Evolutionary conservation across 1,140 invertebrate species (phyloP), one percentile per base, ranked within the genome.

Genomic region (Drosophila ambigua): DNA sequence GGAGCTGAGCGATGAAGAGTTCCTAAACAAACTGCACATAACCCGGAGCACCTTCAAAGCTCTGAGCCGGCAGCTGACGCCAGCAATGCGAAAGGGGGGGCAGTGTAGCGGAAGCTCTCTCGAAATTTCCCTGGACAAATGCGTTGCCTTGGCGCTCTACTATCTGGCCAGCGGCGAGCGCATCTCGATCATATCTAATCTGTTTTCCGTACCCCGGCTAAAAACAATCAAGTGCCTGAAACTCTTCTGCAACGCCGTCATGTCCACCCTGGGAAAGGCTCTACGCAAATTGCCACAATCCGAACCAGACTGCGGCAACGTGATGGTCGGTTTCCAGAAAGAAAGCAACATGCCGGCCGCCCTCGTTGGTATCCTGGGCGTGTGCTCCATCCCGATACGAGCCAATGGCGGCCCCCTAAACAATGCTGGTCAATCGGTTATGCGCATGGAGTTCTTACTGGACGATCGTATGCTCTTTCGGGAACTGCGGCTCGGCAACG

Each of bases 401-500:
- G 72, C 72, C 24, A 76, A 44, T 0, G 43, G 31, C 1, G 64
- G 64, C 0, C 11, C 8, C 4, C 75, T 71, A 13, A 43, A 57
- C 1, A 2, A 44, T 7, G 43, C 15, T 4, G 16, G 39, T 7
- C 46, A 24, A 0, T 53, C 73, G 4, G 26, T 58, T 15, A 20
- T 90, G 6, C 79, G 72, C 4, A 79, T 91, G 72, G 84, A 91
- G 31, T 79, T 77, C 4, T 63, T 91, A 0, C 39, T 91, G 0
- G 90, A 91, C 48, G 79, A 91, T 44, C 79, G 79, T 0, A 73
- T 91, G 74, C 64, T 80, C 31, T 90, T 91, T 39, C 77, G 90
- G 6, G 83, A 91, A 28, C 53, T 91, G 4, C 72, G 78, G n/a
- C 39, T 91, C 11, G 64, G 50, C 13, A 65, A 53, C 28, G 71